Conservation (phyloP, 2,888 invertebrate genomes). For the Diaprepes abbreviatus region DNA sequence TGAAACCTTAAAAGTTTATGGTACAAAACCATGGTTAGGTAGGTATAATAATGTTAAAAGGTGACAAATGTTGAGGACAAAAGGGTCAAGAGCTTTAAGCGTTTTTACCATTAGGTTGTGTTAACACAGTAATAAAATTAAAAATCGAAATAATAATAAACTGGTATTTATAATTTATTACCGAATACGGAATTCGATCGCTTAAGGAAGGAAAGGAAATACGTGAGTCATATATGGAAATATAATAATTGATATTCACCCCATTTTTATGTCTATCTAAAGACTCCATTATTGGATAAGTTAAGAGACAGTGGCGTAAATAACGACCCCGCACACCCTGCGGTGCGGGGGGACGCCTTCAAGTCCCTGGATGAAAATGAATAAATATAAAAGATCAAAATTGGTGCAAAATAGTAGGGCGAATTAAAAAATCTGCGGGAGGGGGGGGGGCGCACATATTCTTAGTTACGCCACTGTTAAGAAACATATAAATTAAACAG, state of each 20-base stretch:
- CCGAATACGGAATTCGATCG: not conserved
- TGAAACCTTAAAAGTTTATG: constrained; percentile 1
- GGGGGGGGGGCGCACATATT: too few species aligned
- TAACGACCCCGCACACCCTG: too few species aligned
- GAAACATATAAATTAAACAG: too few species aligned
- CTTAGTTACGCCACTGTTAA: too few species aligned
- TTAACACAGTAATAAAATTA: constrained; percentile 1
- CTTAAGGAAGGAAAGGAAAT: not conserved
- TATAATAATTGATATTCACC: not conserved
- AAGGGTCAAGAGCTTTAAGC: constrained; percentile 12
- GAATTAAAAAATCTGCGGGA: too few species aligned
- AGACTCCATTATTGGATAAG: not conserved
- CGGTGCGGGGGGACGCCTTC: too few species aligned
- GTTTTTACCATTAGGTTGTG: not conserved
- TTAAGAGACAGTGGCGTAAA: too few species aligned
- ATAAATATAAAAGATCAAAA: too few species aligned
- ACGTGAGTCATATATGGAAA: not conserved
- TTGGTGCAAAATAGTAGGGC: too few species aligned
- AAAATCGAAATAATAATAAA: not conserved
- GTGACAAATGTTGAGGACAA: constrained; percentile 8
- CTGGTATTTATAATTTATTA: not conserved
- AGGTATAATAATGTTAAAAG: constrained; percentile 5
- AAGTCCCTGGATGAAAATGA: too few species aligned
- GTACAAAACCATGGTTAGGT: not conserved
- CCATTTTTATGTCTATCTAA: not conserved